Conservation (phyloP, 2,113 vertebrate genomes). For the Paradoxurus hermaphroditus region DNA sequence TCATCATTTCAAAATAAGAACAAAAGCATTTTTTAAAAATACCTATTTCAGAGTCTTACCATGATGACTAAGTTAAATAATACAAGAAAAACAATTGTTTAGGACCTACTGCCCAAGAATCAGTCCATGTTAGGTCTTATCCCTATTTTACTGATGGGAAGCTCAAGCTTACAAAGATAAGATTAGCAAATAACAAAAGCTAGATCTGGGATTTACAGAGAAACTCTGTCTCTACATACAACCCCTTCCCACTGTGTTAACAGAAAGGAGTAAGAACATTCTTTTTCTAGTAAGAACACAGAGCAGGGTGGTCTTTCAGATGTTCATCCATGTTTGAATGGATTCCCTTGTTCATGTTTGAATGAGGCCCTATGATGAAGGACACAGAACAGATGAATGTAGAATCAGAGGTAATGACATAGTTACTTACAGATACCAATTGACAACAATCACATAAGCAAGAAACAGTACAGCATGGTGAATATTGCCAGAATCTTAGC, state of each 20-base stretch:
- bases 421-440: neutral
- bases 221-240: rapidly evolving
- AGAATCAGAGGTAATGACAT: neutral
- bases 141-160: neutral
- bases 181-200: neutral
- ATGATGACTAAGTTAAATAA: neutral
- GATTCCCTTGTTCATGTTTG: too few species aligned
- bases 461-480: neutral
- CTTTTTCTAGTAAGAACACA: neutral
- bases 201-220: neutral
- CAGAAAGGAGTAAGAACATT: neutral
- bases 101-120: rapidly evolving
- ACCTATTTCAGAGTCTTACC: neutral
- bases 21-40: neutral
- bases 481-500: neutral
- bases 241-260: neutral
- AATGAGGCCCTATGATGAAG: neutral
- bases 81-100: rapidly evolving
- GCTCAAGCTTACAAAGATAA: neutral
- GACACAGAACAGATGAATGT: neutral
- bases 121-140: neutral
- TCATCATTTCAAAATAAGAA: neutral
- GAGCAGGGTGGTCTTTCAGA: neutral
- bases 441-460: neutral
- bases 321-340: too few species aligned